Conservation (phyloP, 2,113 vertebrate genomes). For the Platichthys stellatus region DNA sequence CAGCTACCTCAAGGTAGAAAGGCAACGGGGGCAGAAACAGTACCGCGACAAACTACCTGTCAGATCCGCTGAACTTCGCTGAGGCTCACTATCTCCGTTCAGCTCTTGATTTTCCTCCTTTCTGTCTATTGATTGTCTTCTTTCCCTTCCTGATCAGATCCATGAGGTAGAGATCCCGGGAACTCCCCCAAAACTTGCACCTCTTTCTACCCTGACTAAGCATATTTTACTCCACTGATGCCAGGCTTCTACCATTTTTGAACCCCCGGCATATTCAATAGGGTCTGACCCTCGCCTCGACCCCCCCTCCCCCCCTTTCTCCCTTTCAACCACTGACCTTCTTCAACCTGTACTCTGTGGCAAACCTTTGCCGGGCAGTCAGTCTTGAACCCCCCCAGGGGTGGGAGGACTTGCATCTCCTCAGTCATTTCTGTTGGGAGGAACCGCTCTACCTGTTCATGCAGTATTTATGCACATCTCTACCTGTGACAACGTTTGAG, state of each 20-base stretch:
- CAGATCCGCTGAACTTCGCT: conserved; percentile 43
- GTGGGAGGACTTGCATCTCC: conserved; percentile 26
- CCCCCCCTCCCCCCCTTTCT: neutral
- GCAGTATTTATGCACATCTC: conserved; percentile 64
- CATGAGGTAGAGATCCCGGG: conserved; percentile 69
- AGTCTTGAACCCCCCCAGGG: conserved; percentile 3
- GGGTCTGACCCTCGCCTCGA: conserved; percentile 35
- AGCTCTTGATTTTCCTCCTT: conserved; percentile 51
- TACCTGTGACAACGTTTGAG: conserved; percentile 34
- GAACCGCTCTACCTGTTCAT: conserved; percentile 40
- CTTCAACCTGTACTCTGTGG: conserved; percentile 34
- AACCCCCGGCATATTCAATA: conserved; percentile 43
- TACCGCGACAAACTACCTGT: conserved; percentile 39
- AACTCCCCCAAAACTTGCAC: conserved; percentile 54
- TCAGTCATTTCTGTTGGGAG: conserved; percentile 23
- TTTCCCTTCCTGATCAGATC: conserved; percentile 69
- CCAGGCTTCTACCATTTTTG: conserved; percentile 40
- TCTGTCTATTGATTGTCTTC: conserved; percentile 62
- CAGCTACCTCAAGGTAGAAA: conserved; percentile 97
- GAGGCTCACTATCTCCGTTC: conserved; percentile 49
- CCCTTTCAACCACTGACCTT: conserved; percentile 36
- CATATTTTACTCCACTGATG: conserved; percentile 47
- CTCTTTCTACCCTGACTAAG: conserved; percentile 39
- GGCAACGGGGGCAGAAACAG: conserved; percentile 60
- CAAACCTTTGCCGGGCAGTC: conserved; percentile 29